Percentiles rank a stretch among this genome's conserved stretches.
phyloP scores from a whole-genome alignment of 2,113 vertebrate species.

The Dryoscopus gambensis region DNA sequence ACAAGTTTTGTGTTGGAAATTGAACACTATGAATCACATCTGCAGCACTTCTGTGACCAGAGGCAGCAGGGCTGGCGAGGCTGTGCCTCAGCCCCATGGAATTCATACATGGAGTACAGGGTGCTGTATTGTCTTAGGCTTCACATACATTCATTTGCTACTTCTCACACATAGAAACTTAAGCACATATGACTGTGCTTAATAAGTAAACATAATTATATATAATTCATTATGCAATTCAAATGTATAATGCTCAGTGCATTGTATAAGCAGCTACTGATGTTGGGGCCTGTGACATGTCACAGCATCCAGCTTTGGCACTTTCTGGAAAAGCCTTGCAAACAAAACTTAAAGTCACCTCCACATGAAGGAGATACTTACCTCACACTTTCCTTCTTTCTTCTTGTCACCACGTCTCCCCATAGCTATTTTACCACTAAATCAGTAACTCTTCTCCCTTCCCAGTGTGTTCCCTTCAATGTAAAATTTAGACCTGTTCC shows the following conservation, averaged over 20 bases:
- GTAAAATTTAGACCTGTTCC: neutral
- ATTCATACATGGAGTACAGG: neutral
- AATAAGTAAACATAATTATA: neutral
- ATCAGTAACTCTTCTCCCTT: neutral
- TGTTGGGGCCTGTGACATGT: neutral
- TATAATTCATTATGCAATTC: neutral
- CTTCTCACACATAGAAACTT: neutral
- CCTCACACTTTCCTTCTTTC: neutral
- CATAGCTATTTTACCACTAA: neutral
- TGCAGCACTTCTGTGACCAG: accelerated
- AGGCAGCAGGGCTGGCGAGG: neutral
- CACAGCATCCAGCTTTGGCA: neutral
- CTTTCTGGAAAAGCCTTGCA: neutral
- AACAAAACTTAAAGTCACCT: neutral
- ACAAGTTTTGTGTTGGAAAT: neutral
- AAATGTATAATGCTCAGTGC: neutral
- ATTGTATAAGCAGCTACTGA: neutral
- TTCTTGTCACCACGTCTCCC: neutral
- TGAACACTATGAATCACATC: neutral
- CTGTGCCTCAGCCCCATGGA: neutral
- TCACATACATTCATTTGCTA: accelerated
- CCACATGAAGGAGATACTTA: neutral
- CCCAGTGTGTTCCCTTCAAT: neutral
- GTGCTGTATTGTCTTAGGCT: accelerated
- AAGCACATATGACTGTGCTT: neutral